Evolutionary conservation across 2,113 vertebrate species (phyloP), one percentile per base, ranked within the genome.

Genomic region (Sula dactylatra): DNA sequence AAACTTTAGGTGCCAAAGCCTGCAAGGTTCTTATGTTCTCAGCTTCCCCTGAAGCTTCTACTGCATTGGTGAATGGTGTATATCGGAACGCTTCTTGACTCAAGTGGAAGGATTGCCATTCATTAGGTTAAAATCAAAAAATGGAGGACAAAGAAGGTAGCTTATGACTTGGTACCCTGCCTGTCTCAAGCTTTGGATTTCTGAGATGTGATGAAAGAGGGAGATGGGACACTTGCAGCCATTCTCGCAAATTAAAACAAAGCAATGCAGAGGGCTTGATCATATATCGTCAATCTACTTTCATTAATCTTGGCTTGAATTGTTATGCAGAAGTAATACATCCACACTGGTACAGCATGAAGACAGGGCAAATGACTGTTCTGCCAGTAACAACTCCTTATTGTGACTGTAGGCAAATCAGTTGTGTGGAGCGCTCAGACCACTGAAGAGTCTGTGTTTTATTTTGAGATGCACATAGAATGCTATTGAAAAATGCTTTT

Each of bases 181-280:
- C 44, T 61, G n/a, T 55, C 32, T 77, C 25, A 45, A 73, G 44
- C 16, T 73, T 77, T 71, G 32, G 13, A 21, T 82, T 50, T 66
- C 17, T n/a, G 62, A 88, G 49, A 32, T 0, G 0, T 20, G n/a
- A 13, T 73, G 66, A 34, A 45, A 59, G 17, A 22, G 21, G 66
- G 58, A 85, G 59, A 13, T 3, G 26, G 69, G 59, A 47, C 0
- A 0, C 13, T 49, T 29, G 9, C 10, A 70, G 31, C 26, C 3
- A 1, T 42, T 58, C 40, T 31, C 38, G 27, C 34, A 31, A 9
- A 77, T 47, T 40, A 52, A 58, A 88, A 22, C 66, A 58, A 44
- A 44, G 22, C 0, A 4, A 29, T 45, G 40, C 24, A 47, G 73
- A 64, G 52, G n/a, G 31, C 15, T 4, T 2, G 13, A 3, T 49